These are phyloP conservation scores for Hirundo rustica DNA, from an alignment of 2,797 vertebrate species.

Conservation along the genomic window DNA sequence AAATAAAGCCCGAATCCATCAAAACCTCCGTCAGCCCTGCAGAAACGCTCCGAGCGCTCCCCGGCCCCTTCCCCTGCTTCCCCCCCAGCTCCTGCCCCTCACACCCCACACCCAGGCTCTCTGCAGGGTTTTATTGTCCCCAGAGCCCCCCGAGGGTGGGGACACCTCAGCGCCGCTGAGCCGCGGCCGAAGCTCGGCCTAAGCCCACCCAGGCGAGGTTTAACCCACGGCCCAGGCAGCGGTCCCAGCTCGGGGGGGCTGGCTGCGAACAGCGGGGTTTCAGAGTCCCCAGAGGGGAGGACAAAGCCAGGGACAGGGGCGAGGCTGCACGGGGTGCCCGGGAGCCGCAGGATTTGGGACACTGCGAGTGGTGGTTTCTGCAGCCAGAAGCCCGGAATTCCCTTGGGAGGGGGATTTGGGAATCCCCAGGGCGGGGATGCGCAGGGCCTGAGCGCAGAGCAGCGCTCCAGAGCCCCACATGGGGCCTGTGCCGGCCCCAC, in stretches of 20 bases:
- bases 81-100: neutral
- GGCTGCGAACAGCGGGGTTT: neutral
- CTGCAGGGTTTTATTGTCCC: no score
- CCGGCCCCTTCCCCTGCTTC: neutral
- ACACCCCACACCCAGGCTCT: no score
- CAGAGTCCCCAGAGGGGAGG: neutral
- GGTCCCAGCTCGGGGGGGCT: neutral
- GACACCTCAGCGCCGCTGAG: neutral
- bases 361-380: neutral
- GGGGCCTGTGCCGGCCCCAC: neutral
- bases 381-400: fast-evolving
- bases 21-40: neutral
- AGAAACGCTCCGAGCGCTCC: fast-evolving
- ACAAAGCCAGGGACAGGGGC: neutral
- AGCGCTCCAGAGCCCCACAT: neutral
- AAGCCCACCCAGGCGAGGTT: neutral
- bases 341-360: no score
- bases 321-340: neutral
- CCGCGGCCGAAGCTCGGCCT: neutral
- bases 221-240: neutral
- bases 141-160: neutral
- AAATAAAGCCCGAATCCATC: conserved; percentile 8
- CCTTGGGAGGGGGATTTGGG: neutral
- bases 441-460: fast-evolving
- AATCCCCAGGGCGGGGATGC: no score